Evolutionary conservation across 2,797 vertebrate genomes (phyloP).

Genomic region (Parotocinclus haroldoi): DNA sequence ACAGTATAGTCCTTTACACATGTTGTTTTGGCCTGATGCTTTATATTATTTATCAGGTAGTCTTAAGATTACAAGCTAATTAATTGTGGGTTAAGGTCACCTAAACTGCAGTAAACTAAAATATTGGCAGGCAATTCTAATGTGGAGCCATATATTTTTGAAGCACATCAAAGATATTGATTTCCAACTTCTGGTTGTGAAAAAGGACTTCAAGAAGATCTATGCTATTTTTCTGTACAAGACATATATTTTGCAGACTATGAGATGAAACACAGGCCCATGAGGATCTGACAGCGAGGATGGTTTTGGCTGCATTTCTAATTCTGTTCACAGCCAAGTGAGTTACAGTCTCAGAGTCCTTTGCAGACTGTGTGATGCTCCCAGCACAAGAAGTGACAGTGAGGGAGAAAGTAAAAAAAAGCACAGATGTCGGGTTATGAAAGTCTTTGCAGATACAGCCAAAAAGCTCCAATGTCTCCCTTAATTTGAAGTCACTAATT

Average conservation of each 20-base stretch:
- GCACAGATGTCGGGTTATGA: conserved; percentile 21
- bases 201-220: neutral
- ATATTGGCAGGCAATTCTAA: too few species aligned
- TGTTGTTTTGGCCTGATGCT: too few species aligned
- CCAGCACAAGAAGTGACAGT: neutral
- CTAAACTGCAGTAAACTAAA: too few species aligned
- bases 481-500: too few species aligned
- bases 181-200: too few species aligned
- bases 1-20: too few species aligned
- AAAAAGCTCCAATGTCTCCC: conserved; percentile 36
- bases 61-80: too few species aligned
- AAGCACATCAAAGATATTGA: too few species aligned
- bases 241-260: neutral
- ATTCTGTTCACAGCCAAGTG: conserved; percentile 53
- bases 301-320: conserved; percentile 47
- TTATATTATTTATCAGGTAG: too few species aligned
- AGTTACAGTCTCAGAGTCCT: conserved; percentile 56
- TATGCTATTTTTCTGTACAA: neutral
- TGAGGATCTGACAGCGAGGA: conserved; percentile 37
- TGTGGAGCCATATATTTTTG: too few species aligned
- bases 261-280: neutral
- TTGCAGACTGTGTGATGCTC: conserved; percentile 45
- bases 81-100: too few species aligned
- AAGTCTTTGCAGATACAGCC: conserved; percentile 18
- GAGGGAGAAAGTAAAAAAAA: conserved; percentile 12